phyloP scores from a whole-genome alignment of 2,888 invertebrate genomes.

The Bugula neritina region DNA sequence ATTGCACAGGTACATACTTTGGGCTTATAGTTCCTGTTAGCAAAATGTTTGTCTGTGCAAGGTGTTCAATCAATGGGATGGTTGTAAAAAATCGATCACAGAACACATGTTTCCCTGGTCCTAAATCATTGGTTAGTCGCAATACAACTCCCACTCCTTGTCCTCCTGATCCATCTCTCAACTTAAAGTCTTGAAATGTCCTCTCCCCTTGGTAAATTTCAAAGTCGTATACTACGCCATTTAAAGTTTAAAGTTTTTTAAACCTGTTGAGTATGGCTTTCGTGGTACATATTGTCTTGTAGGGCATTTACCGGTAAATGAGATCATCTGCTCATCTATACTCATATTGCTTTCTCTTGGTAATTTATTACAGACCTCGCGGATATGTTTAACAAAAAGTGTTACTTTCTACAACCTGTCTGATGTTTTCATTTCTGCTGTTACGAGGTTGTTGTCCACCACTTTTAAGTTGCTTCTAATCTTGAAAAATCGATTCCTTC shows the following conservation, averaged over 20 bases:
- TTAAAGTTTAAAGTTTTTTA: background rate
- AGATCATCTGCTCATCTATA: background rate
- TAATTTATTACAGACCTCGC: background rate
- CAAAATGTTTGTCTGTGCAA: background rate
- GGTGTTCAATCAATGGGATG: background rate
- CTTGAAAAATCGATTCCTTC: too few relatives aligned
- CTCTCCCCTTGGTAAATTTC: background rate
- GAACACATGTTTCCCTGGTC: too few relatives aligned
- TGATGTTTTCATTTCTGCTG: background rate
- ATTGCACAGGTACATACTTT: too few relatives aligned
- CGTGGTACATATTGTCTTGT: too few relatives aligned
- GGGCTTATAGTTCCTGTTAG: too few relatives aligned
- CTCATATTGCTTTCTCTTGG: background rate
- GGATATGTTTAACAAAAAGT: background rate
- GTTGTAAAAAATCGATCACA: too few relatives aligned
- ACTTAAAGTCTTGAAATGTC: too few relatives aligned
- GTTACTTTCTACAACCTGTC: background rate
- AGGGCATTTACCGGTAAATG: too few relatives aligned
- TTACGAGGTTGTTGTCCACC: background rate
- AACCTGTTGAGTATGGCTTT: background rate
- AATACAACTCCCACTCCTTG: too few relatives aligned
- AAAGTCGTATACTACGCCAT: background rate
- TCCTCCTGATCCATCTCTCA: too few relatives aligned
- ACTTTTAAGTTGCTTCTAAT: background rate
- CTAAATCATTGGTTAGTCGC: too few relatives aligned